Evolutionary conservation across 2,888 invertebrate species (phyloP).

Genomic region (Margaritifera margaritifera): DNA sequence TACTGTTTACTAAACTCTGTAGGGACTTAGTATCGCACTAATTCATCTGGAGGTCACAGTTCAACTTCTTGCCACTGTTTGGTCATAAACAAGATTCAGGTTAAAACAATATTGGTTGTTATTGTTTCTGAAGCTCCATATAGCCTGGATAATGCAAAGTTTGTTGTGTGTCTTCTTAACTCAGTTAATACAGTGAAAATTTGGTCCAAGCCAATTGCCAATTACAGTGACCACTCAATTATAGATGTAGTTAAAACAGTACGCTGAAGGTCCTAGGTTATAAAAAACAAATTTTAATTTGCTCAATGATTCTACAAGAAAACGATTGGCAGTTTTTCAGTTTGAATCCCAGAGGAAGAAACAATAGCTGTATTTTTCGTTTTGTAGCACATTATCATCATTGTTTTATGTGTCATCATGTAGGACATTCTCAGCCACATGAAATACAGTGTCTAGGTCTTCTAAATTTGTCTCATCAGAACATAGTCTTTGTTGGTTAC

Average conservation of each 20-base stretch:
- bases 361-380: too few species aligned
- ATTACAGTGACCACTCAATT: conserved; percentile 4
- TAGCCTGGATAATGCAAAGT: conserved; percentile 16
- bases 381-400: too few species aligned
- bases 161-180: conserved; percentile 17
- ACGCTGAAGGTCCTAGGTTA: conserved; percentile 29
- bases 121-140: conserved; percentile 7
- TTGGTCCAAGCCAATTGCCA: conserved; percentile 11
- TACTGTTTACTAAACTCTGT: conserved; percentile 35
- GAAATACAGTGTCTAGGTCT: too few species aligned
- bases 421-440: too few species aligned
- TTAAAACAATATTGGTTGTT: conserved; percentile 12
- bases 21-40: conserved; percentile 34
- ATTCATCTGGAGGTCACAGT: conserved; percentile 30
- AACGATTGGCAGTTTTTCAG: too few species aligned
- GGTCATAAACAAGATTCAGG: conserved; percentile 18
- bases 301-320: conserved; percentile 13
- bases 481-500: too few species aligned
- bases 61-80: conserved; percentile 29
- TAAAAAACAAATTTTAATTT: conserved; percentile 28
- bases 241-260: conserved; percentile 21
- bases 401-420: too few species aligned
- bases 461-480: too few species aligned
- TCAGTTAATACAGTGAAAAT: conserved; percentile 25
- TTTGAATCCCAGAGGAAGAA: too few species aligned